Evolutionary conservation across 1,140 invertebrate species (phyloP).

Genomic region (Venturia canescens): DNA sequence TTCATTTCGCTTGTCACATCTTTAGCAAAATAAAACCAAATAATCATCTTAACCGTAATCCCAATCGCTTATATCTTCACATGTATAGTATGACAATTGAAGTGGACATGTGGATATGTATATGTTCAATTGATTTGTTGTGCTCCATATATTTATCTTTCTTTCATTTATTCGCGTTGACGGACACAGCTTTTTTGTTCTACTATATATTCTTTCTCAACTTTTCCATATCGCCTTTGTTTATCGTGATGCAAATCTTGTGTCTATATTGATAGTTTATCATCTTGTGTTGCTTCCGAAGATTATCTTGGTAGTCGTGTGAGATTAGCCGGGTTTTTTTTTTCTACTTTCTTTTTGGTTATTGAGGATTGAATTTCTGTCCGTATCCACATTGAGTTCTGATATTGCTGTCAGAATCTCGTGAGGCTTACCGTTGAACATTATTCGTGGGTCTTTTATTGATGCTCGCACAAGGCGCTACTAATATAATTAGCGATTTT

Average conservation of each 20-base stretch:
- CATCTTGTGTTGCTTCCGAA: neutral
- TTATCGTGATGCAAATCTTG: neutral
- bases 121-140: too few relatives aligned
- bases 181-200: too few relatives aligned
- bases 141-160: too few relatives aligned
- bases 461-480: constrained; percentile 8
- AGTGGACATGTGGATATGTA: too few relatives aligned
- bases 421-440: neutral
- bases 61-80: neutral
- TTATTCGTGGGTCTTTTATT: neutral
- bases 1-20: constrained; percentile 29
- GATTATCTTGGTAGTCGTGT: too few relatives aligned
- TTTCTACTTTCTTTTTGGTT: neutral
- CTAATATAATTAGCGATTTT: neutral
- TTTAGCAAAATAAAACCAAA: constrained; percentile 22
- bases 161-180: too few relatives aligned
- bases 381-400: neutral
- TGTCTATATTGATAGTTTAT: neutral
- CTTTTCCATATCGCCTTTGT: neutral
- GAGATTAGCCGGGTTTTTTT: neutral
- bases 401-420: neutral
- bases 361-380: constrained; percentile 37
- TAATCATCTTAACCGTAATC: neutral
- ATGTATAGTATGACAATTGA: constrained; percentile 4
- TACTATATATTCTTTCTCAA: neutral